A percentile compares a stretch with the other conserved stretches of the same genome.
Evolutionary conservation across 2,888 invertebrate species (phyloP).

Genomic region (Dolomedes plantarius): DNA sequence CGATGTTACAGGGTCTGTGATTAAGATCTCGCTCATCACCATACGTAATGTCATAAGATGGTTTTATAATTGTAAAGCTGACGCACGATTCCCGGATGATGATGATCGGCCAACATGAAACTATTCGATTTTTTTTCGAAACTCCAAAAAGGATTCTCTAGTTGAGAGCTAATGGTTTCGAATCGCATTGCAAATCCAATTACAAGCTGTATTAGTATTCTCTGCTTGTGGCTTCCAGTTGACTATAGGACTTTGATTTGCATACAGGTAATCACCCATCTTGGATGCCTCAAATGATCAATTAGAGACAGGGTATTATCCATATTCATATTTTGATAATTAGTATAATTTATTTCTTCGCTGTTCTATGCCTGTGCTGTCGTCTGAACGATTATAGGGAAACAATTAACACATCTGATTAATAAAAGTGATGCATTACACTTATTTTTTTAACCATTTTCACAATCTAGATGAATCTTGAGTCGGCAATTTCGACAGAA

Average conservation of each 20-base stretch:
- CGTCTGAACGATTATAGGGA: conserved; percentile 3
- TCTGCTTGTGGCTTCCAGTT: conserved; percentile 30
- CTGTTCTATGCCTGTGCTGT: not conserved
- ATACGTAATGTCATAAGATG: conserved; percentile 57
- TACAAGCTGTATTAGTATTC: conserved; percentile 30
- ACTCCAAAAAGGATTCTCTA: not conserved
- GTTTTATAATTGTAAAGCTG: conserved; percentile 37
- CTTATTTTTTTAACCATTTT: not conserved
- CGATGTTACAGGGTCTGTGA: conserved; percentile 40
- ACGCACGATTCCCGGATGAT: conserved; percentile 51
- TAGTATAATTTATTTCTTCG: conserved; percentile 11
- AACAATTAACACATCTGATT: conserved; percentile 2
- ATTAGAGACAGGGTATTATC: conserved; percentile 4
- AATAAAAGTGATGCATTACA: not conserved
- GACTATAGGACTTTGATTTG: not conserved
- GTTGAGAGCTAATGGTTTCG: conserved; percentile 34
- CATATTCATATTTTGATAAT: conserved; percentile 14
- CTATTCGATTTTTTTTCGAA: conserved; percentile 25
- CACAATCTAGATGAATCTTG: not conserved
- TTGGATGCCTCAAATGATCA: conserved; percentile 16
- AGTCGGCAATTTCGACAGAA: not conserved
- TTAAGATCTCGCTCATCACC: conserved; percentile 58
- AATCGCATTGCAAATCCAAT: conserved; percentile 53
- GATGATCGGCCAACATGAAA: conserved; percentile 33
- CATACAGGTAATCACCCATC: conserved; percentile 6